phyloP scores from a whole-genome alignment of 2,888 invertebrate genomes.

The Strigamia maritima region DNA sequence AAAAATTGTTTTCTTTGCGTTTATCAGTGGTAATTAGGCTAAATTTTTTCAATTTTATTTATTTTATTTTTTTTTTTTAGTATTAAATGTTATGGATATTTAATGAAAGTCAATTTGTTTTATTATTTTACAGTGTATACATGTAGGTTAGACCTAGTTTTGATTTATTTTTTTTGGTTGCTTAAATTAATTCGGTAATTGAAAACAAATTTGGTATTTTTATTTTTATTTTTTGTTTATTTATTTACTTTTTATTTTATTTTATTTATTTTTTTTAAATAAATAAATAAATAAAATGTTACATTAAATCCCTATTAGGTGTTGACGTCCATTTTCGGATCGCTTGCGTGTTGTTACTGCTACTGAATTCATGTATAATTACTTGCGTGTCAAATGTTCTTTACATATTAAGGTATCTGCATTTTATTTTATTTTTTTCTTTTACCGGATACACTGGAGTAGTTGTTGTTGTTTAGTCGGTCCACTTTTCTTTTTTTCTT shows the following conservation, averaged over 20 bases:
- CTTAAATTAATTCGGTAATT: background rate
- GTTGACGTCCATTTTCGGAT: background rate
- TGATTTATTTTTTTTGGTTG: too few species aligned
- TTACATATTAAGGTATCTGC: background rate
- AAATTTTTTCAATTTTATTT: too few species aligned
- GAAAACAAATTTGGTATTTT: background rate
- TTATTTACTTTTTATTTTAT: too few species aligned
- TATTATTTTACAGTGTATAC: too few species aligned
- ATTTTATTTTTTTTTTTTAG: background rate
- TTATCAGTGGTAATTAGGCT: background rate
- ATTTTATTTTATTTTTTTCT: background rate
- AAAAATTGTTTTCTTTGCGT: background rate
- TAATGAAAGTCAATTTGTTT: too few species aligned
- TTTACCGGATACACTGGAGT: background rate
- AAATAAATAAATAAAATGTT: background rate
- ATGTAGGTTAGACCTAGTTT: too few species aligned
- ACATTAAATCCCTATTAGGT: background rate
- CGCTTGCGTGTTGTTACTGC: slow-evolving; percentile 2
- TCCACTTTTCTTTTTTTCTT: background rate
- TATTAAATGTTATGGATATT: too few species aligned
- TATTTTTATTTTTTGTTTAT: background rate
- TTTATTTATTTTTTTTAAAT: too few species aligned
- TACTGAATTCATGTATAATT: slow-evolving; percentile 22
- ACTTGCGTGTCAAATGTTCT: slow-evolving; percentile 4
- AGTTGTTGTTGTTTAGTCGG: background rate